Base-by-base conservation (phyloP, 2,113 vertebrate species). In the Ploceus nigricollis region DNA sequence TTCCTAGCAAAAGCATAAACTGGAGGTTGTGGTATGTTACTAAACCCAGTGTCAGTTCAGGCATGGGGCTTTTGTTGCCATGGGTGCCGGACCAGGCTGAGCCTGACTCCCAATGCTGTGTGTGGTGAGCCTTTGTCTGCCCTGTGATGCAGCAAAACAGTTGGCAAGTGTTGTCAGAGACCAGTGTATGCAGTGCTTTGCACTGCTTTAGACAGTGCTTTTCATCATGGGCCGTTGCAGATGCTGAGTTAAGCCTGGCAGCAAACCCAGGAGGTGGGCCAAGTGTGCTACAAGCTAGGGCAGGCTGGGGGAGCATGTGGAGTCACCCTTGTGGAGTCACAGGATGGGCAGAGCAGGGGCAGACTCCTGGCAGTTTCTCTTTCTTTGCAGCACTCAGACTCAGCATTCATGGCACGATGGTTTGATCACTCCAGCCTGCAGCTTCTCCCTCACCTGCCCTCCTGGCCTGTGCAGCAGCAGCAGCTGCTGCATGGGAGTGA, bases 191-290 rank as follows among this genome's bases (percentile, higher is more conserved):
- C 79, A 61, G 75, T 53, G 39, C 81, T 91, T 71, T 72, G 70
- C 66, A 7, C 61, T 13, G 50, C 56, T 87, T 87, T 53, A 53
- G 69, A 48, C 57, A 88, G 88, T 2, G 8, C 23, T 84, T 82
- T 91, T 71, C 44, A 16, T 68, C 77, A n/a, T 14, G 45, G 66
- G 57, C 45, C 33, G 2, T 33, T 95, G 69, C 60, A 90, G 87
- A 68, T 66, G 53, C 89, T 51, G 51, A 78, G 69, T 48, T 87
- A 75, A 82, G 83, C 56, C 83, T 85, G 78, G 89, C 57, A 87
- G 65, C 73, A 85, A 69, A 87, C 8, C 31, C 48, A 68, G 70
- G 65, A 84, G 44, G 30, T 19, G 33, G 60, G 39, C 76, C 69
- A 68, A 89, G 51, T 40, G 16, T 39, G 40, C 44, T 56, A 13